phyloP scores from a whole-genome alignment of 1,140 invertebrate species.

The Halictus rubicundus region DNA sequence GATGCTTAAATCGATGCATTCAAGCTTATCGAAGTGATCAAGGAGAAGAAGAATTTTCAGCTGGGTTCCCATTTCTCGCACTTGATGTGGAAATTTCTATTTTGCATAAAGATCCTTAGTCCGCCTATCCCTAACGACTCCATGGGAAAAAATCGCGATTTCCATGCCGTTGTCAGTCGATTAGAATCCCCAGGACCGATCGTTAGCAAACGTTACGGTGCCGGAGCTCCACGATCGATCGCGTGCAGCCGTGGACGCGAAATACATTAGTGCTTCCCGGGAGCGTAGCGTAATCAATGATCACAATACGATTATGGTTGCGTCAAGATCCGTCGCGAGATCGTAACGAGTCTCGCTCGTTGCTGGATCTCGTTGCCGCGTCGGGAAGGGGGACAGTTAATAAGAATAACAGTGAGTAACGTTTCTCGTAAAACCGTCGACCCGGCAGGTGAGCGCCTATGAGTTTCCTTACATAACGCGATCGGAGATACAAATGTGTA shows the following conservation, averaged over 20 bases:
- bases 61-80: too few relatives aligned
- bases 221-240: neutral
- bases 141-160: neutral
- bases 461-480: slow-evolving; percentile 60
- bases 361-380: slow-evolving; percentile 47
- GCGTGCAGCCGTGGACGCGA: neutral
- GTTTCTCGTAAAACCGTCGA: slow-evolving; percentile 50
- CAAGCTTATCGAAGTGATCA: too few relatives aligned
- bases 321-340: slow-evolving; percentile 42
- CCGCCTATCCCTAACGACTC: too few relatives aligned
- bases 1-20: too few relatives aligned
- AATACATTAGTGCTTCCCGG: neutral
- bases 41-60: too few relatives aligned
- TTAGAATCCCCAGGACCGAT: neutral
- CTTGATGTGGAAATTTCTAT: too few relatives aligned
- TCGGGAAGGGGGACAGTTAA: slow-evolving; percentile 45
- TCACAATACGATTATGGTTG: slow-evolving; percentile 53
- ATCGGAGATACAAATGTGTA: slow-evolving; percentile 28
- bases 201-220: neutral
- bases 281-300: slow-evolving; percentile 30
- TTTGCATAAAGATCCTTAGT: too few relatives aligned
- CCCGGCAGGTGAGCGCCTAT: slow-evolving; percentile 40
- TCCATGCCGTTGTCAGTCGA: neutral
- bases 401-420: slow-evolving; percentile 62
- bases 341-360: slow-evolving; percentile 21